Percentiles rank a stretch among this genome's conserved stretches.
These are phyloP conservation scores for Equus quagga DNA, from an alignment of 2,113 vertebrate species.

Conservation along the genomic window DNA sequence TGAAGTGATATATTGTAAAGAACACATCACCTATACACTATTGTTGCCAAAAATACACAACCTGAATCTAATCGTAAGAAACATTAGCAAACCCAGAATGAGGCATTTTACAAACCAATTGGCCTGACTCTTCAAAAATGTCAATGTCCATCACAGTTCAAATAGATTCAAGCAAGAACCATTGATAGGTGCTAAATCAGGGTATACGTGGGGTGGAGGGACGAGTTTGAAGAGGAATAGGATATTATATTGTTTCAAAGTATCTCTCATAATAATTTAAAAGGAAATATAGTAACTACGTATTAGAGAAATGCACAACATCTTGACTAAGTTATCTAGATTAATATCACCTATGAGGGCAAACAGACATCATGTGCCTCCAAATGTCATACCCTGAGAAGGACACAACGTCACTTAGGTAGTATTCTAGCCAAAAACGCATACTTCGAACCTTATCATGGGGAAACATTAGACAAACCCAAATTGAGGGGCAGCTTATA, in stretches of 20 bases:
- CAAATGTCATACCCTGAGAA: background rate
- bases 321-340: background rate
- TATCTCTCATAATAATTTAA: background rate
- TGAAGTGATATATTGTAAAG: background rate
- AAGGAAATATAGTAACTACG: background rate
- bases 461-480: background rate
- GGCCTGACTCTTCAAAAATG: background rate
- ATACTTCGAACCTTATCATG: background rate
- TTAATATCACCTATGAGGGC: background rate
- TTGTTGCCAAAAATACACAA: background rate
- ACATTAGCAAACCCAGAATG: background rate
- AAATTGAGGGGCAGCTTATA: background rate
- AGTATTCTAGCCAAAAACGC: background rate
- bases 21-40: background rate
- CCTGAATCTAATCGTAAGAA: background rate
- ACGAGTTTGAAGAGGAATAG: background rate
- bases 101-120: background rate
- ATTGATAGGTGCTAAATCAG: background rate
- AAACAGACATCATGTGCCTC: background rate
- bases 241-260: background rate
- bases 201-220: background rate
- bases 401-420: background rate
- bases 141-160: background rate
- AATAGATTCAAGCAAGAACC: background rate
- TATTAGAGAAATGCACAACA: background rate